These are phyloP conservation scores for Podarcis cretensis DNA, from an alignment of 2,113 vertebrate species.

Conservation along the genomic window DNA sequence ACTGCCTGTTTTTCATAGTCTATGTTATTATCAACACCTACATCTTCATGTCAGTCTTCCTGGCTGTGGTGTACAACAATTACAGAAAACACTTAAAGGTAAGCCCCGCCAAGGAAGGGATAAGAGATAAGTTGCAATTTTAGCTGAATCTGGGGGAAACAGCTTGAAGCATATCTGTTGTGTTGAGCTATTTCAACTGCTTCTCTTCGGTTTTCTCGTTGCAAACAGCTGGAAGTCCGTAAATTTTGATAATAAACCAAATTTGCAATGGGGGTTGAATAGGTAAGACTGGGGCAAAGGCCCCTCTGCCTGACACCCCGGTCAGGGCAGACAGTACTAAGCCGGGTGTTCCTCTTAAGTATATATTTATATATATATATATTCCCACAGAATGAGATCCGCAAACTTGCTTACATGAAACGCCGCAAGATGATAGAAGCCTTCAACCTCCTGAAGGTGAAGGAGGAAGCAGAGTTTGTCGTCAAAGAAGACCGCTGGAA, in stretches of 20 bases:
- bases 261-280: no score
- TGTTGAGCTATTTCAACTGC: no score
- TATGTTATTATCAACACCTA: conserved; percentile 94
- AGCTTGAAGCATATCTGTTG: no score
- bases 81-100: conserved; percentile 97
- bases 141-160: no score
- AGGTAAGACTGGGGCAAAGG: no score
- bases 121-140: no score
- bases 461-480: conserved; percentile 70
- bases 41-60: conserved; percentile 96
- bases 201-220: no score
- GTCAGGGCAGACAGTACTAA: no score
- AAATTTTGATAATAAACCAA: no score
- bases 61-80: conserved; percentile 96
- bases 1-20: conserved; percentile 88
- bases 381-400: conserved; percentile 86
- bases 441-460: conserved; percentile 88
- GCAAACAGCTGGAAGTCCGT: no score
- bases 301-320: no score
- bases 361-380: no score
- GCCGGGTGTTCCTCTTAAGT: background rate
- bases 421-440: conserved; percentile 89
- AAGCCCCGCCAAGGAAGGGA: background rate
- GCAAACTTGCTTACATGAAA: conserved; percentile 89
- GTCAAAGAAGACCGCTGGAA: conserved; percentile 85